Conservation (phyloP, 2,113 vertebrate species). For the Zeus faber region DNA sequence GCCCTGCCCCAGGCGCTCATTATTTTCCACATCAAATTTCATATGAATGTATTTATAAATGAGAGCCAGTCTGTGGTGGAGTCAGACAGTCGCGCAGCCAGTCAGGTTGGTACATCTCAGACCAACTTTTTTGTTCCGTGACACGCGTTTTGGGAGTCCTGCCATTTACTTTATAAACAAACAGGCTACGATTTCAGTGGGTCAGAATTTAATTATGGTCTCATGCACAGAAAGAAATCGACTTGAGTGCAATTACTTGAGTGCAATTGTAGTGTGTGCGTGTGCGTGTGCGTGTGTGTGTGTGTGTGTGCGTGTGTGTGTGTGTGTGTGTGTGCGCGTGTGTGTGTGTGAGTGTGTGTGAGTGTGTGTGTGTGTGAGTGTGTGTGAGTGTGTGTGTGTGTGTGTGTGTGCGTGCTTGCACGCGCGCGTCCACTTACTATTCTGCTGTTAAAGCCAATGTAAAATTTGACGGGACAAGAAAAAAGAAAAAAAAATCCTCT, state of each 20-base stretch:
- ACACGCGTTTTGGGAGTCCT: no score
- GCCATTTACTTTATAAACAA: slow-evolving; percentile 25
- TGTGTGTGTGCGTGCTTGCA: not conserved
- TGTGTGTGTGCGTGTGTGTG: not conserved
- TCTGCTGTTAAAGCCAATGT: not conserved
- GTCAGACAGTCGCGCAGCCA: no score
- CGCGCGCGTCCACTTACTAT: not conserved
- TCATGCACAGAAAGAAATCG: not conserved
- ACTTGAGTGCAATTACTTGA: slow-evolving; percentile 25
- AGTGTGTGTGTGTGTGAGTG: not conserved
- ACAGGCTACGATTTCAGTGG: not conserved
- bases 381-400: slow-evolving; percentile 9
- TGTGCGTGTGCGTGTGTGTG: slow-evolving; percentile 2
- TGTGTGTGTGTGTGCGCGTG: not conserved
- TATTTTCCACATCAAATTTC: no score
- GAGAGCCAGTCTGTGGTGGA: no score
- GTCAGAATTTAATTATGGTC: slow-evolving; percentile 5
- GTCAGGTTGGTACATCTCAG: no score
- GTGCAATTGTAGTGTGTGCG: not conserved
- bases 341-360: slow-evolving; percentile 1
- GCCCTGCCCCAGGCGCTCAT: no score
- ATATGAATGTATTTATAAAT: no score
- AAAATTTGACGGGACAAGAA: not conserved
- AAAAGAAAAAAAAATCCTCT: no score
- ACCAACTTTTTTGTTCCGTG: no score